Conservation (phyloP, 2,797 vertebrate species). For the Microchirus variegatus region DNA sequence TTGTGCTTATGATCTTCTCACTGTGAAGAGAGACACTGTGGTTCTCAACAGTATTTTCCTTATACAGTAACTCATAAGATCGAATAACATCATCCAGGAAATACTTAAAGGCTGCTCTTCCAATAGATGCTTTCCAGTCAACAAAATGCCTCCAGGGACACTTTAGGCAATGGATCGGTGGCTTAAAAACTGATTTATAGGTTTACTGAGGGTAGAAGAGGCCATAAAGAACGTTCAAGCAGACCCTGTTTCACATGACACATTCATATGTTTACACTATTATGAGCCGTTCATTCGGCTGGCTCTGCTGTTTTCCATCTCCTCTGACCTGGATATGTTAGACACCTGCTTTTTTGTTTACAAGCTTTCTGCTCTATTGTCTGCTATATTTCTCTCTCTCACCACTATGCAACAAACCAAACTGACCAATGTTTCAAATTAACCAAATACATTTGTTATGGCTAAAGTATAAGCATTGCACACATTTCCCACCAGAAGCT, state of each 20-base stretch:
- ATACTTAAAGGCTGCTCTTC: conserved; percentile 8
- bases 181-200: conserved; percentile 39
- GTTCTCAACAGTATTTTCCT: background rate
- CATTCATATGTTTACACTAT: conserved; percentile 32
- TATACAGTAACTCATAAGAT: background rate
- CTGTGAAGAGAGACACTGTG: background rate
- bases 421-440: too few species aligned
- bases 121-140: conserved; percentile 26
- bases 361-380: background rate
- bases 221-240: conserved; percentile 17
- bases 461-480: background rate
- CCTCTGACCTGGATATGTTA: conserved; percentile 17
- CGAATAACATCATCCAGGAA: conserved; percentile 32
- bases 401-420: background rate
- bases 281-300: conserved; percentile 33
- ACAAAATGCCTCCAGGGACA: conserved; percentile 22
- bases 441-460: too few species aligned
- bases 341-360: conserved; percentile 32
- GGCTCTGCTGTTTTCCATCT: conserved; percentile 34
- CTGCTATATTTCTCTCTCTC: background rate
- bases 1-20: background rate
- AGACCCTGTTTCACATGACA: conserved; percentile 26
- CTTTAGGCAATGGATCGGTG: conserved; percentile 41
- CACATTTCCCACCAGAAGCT: too few species aligned
- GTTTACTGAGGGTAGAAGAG: conserved; percentile 22